These are phyloP conservation scores for Glandiceps talaboti DNA, from an alignment of 53 echinoderm and acorn worm genomes.

Conservation along the genomic window DNA sequence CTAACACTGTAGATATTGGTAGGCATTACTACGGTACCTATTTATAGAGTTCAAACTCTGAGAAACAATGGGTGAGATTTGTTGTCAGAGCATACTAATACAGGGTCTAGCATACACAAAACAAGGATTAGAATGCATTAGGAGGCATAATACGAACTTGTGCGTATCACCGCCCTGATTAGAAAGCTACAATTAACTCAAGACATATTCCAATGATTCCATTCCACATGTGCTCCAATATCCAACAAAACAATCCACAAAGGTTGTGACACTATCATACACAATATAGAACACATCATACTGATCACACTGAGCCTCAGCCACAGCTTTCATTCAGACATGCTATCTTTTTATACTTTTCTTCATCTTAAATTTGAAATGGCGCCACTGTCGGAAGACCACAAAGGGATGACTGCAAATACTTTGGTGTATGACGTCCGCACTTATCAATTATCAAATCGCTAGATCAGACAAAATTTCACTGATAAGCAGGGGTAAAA, in stretches of 20 bases:
- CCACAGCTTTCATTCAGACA: not conserved
- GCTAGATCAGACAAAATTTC: not conserved
- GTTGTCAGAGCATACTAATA: too few species aligned
- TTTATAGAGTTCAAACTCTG: too few species aligned
- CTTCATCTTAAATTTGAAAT: not conserved
- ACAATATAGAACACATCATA: not conserved
- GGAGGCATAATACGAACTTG: too few species aligned
- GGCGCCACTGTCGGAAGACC: conserved; percentile 1
- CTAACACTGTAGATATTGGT: too few species aligned
- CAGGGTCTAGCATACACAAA: too few species aligned
- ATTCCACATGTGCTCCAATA: not conserved
- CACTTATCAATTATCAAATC: not conserved
- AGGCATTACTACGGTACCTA: too few species aligned
- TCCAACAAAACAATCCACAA: not conserved
- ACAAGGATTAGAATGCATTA: too few species aligned
- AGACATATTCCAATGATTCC: not conserved
- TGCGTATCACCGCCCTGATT: too few species aligned
- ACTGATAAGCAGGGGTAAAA: not conserved
- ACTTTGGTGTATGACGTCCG: not conserved
- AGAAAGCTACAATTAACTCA: not conserved
- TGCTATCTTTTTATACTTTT: not conserved
- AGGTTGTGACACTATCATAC: not conserved
- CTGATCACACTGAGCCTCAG: not conserved
- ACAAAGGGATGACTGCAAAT: not conserved
- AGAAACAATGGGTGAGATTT: too few species aligned